Evolutionary conservation across 2,888 invertebrate genomes (phyloP).

Genomic region (Asteroscopus sphinx): DNA sequence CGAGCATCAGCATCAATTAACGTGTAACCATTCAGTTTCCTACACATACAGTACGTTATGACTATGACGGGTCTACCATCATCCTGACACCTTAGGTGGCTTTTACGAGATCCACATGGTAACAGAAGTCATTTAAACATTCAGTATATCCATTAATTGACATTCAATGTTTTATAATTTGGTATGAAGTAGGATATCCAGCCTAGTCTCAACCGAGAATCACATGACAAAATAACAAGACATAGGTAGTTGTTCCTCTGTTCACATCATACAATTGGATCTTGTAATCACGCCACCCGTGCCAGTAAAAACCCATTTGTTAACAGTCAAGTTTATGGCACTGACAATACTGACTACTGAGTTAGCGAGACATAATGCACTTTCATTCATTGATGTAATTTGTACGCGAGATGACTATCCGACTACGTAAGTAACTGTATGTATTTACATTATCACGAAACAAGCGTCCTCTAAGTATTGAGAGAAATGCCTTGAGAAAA

Average conservation of each 20-base stretch:
- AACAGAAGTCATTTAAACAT: too few species aligned
- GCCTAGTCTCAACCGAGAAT: too few species aligned
- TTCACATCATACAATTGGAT: conserved; percentile 6
- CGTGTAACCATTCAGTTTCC: too few species aligned
- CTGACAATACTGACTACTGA: conserved; percentile 28
- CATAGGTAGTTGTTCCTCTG: neutral
- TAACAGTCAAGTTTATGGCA: conserved; percentile 40
- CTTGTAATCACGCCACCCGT: conserved; percentile 7
- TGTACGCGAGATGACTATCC: conserved; percentile 47
- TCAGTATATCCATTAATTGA: too few species aligned
- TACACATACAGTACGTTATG: too few species aligned
- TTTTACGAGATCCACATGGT: too few species aligned
- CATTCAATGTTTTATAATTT: too few species aligned
- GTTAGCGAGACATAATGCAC: conserved; percentile 49
- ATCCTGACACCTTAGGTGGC: too few species aligned
- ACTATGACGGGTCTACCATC: too few species aligned
- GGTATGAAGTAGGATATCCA: too few species aligned
- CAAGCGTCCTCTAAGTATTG: neutral
- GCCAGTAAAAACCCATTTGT: conserved; percentile 25
- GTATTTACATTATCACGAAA: conserved; percentile 25
- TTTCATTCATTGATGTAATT: conserved; percentile 60
- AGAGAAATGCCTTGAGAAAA: neutral
- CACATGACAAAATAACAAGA: too few species aligned
- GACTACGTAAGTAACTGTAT: conserved; percentile 22
- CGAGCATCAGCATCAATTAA: too few species aligned